Evolutionary conservation across 2,888 invertebrate genomes (phyloP).

Genomic region (Elgonia sp.): DNA sequence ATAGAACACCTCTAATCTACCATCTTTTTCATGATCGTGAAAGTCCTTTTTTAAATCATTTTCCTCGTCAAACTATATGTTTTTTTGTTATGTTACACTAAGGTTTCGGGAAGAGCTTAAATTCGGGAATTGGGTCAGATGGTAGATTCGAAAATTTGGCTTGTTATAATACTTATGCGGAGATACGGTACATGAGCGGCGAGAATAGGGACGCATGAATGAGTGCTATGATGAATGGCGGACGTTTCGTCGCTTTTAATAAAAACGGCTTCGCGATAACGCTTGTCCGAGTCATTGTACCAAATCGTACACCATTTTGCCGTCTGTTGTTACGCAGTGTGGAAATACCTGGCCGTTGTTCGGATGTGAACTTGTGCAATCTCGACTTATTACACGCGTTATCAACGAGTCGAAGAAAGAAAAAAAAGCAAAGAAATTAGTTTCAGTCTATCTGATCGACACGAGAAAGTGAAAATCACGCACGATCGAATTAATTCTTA

Average conservation of each 20-base stretch:
- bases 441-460: slow-evolving; percentile 20
- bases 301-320: slow-evolving; percentile 57
- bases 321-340: slow-evolving; percentile 49
- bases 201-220: slow-evolving; percentile 76
- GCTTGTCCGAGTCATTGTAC: slow-evolving; percentile 64
- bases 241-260: slow-evolving; percentile 70
- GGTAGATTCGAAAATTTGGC: slow-evolving; percentile 38
- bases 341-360: slow-evolving; percentile 58
- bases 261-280: slow-evolving; percentile 60
- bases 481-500: slow-evolving; percentile 24
- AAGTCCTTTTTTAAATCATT: slow-evolving; percentile 33
- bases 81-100: slow-evolving; percentile 31
- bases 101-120: slow-evolving; percentile 16
- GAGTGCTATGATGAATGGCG: slow-evolving; percentile 71
- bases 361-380: slow-evolving; percentile 40
- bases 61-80: neutral
- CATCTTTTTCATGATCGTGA: slow-evolving; percentile 1
- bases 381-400: slow-evolving; percentile 9
- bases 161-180: slow-evolving; percentile 64
- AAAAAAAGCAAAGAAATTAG: slow-evolving; percentile 14
- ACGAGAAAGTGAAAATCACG: slow-evolving; percentile 60
- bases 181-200: slow-evolving; percentile 72
- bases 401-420: neutral
- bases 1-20: slow-evolving; percentile 1
- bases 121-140: slow-evolving; percentile 55